Evolutionary conservation across 2,797 vertebrate species (phyloP).

Genomic region (Squalus acanthias): DNA sequence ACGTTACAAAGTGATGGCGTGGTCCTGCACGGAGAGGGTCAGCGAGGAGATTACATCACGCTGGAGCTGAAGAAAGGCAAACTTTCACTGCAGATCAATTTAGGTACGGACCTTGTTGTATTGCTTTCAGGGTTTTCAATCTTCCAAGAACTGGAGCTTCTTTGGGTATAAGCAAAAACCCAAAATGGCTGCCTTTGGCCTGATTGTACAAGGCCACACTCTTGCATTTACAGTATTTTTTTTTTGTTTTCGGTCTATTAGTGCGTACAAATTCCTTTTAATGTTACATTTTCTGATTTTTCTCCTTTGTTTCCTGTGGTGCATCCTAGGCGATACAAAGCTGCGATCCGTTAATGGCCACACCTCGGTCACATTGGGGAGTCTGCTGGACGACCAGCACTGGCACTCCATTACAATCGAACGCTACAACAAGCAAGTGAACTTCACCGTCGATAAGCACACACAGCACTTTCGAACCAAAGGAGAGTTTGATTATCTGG

Average conservation of each 20-base stretch:
- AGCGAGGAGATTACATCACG: slow-evolving; percentile 86
- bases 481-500: slow-evolving; percentile 81
- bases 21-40: slow-evolving; percentile 89
- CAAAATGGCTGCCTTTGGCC: not conserved
- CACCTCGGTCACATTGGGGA: slow-evolving; percentile 74
- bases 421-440: slow-evolving; percentile 89
- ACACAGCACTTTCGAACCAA: slow-evolving; percentile 82
- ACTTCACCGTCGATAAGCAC: slow-evolving; percentile 85
- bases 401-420: slow-evolving; percentile 91
- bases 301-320: not conserved
- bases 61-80: slow-evolving; percentile 83
- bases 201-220: not conserved
- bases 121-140: not conserved
- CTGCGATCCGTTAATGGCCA: slow-evolving; percentile 67
- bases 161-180: not conserved
- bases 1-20: slow-evolving; percentile 88
- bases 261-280: not conserved
- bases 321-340: slow-evolving; percentile 72
- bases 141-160: not conserved
- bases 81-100: slow-evolving; percentile 78
- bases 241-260: not conserved
- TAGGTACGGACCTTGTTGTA: slow-evolving; percentile 62
- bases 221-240: not conserved
- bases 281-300: not conserved
- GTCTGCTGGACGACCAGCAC: slow-evolving; percentile 88